Evolutionary conservation across 2,888 invertebrate genomes (phyloP), one percentile per base, ranked within the genome.

Genomic region (Tenthredo distinguenda): DNA sequence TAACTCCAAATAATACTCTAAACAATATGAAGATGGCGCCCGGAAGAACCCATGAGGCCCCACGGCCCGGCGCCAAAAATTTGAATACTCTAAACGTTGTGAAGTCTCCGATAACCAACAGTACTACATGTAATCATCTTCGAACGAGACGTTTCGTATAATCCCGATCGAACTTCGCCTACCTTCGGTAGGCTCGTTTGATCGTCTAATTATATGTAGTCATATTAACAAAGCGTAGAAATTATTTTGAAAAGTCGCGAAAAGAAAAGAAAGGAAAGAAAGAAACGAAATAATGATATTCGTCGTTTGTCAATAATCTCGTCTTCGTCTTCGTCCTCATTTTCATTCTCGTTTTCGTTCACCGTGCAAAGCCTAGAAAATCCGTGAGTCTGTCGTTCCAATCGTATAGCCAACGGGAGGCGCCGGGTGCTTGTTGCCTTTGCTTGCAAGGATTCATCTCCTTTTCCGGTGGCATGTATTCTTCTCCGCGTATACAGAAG

Each of bases 401-500:
- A 86, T 96, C 95, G 91, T 96, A 95, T 26, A 94, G 92, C 94
- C 94, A 94, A 85, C 94, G 92, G 91, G 94, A 88, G 90, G 90
- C 92, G 34, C 91, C 94, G 89, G 91, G 92, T 40, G 88, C 93
- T 93, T 86, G 89, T 86, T 91, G 93, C 92, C 92, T 92, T 86
- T 92, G 93, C 85, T 95, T 94, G 94, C 92, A 94, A 31, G 90
- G 92, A 87, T 93, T 93, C 68, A 92, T 90, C 40, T 93, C 93
- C 85, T 92, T 91, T 83, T 94, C 94, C 47, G 91, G 89, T 15
- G 95, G 95, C 95, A 96, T 93, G 93, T 97, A 97, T 86, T 97
- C 97, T 90, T 97, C 97, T 88, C 96, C 96, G 71, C 97, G 94
- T 90, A 97, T 97, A 93, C 97, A 97, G 94, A 98, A 98, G 94